phyloP scores from a whole-genome alignment of 92 coral and sea anemone genomes.

The Blastomussa wellsi region DNA sequence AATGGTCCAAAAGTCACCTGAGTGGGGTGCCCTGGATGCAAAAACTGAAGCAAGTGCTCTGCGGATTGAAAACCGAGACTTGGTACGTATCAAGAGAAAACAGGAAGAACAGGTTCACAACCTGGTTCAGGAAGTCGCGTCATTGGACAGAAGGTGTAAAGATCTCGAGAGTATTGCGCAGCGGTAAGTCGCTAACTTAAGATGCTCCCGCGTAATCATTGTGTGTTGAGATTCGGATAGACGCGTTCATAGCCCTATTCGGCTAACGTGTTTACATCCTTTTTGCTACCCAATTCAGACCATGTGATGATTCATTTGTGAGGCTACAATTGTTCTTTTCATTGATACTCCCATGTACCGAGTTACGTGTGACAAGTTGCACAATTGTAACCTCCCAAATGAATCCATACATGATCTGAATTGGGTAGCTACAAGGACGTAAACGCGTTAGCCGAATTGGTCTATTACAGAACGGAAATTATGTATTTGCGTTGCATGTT shows the following conservation, averaged over 20 bases:
- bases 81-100: constrained; percentile 68
- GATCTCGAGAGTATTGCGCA: constrained; percentile 48
- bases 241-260: not conserved
- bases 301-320: too few species aligned
- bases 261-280: too few species aligned
- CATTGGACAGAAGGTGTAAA: constrained; percentile 54
- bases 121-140: constrained; percentile 70
- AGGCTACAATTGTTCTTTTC: too few species aligned
- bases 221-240: not conserved
- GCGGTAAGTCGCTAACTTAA: constrained; percentile 41
- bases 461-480: too few species aligned
- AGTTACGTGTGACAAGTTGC: too few species aligned
- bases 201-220: not conserved
- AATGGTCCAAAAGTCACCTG: constrained; percentile 13
- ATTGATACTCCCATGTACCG: too few species aligned
- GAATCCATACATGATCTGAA: too few species aligned
- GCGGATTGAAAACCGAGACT: constrained; percentile 51
- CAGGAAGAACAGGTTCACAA: constrained; percentile 66
- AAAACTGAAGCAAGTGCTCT: constrained; percentile 41
- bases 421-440: too few species aligned
- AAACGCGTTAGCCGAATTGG: too few species aligned
- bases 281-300: too few species aligned
- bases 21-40: constrained; percentile 31
- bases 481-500: too few species aligned
- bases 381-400: too few species aligned